Conservation (phyloP, 2,113 vertebrate species). For the Hirundichthys speculiger region DNA sequence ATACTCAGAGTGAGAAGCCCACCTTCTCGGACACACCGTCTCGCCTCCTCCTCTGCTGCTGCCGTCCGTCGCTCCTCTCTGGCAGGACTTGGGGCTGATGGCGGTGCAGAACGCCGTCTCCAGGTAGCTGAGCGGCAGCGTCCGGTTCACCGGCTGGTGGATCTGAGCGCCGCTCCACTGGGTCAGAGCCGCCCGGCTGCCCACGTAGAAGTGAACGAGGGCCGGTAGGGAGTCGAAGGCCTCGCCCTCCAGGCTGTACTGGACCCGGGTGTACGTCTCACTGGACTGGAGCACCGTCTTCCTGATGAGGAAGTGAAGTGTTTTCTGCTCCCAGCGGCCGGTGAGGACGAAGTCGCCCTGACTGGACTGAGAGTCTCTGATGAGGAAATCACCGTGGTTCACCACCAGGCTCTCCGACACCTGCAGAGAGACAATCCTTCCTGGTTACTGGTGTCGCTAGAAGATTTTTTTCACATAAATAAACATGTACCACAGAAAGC, state of each 20-base stretch:
- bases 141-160: conserved; percentile 90
- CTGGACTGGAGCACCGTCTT: conserved; percentile 84
- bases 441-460: too few species aligned
- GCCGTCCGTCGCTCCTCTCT: conserved; percentile 79
- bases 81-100: conserved; percentile 67
- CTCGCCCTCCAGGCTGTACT: conserved; percentile 89
- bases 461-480: too few species aligned
- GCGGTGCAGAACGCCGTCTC: conserved; percentile 84
- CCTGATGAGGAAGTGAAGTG: conserved; percentile 90
- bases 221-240: conserved; percentile 88
- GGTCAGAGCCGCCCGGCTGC: conserved; percentile 84
- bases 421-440: conserved; percentile 60
- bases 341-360: conserved; percentile 90
- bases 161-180: conserved; percentile 86
- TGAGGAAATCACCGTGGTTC: conserved; percentile 89
- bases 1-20: conserved; percentile 5
- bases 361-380: conserved; percentile 91
- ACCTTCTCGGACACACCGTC: conserved; percentile 83
- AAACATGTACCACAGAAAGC: too few species aligned
- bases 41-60: conserved; percentile 81
- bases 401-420: conserved; percentile 90
- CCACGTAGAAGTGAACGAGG: conserved; percentile 89
- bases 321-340: conserved; percentile 87
- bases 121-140: conserved; percentile 88
- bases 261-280: conserved; percentile 76